Evolutionary conservation across 1,140 invertebrate genomes (phyloP).

Genomic region (Ridgeia piscesae): DNA sequence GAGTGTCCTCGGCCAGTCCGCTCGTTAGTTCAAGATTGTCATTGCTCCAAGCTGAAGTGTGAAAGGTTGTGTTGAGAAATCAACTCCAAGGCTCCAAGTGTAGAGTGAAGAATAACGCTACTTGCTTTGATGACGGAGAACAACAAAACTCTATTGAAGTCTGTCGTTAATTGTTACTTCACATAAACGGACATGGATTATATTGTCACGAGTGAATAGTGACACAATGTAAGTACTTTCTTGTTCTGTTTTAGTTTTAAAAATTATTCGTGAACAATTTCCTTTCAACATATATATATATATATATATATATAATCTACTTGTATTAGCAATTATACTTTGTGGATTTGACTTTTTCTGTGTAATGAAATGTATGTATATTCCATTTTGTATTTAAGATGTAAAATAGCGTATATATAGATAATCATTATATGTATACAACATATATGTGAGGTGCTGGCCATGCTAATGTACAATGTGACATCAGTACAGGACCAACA

Average conservation of each 20-base stretch:
- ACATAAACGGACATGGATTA: neutral
- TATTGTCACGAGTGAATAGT: neutral
- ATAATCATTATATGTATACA: no score
- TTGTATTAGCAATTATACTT: no score
- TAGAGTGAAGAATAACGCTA: neutral
- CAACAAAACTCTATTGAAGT: neutral
- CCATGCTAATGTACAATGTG: no score
- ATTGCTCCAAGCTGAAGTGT: neutral
- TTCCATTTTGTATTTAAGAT: no score
- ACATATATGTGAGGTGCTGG: no score
- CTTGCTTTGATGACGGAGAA: neutral
- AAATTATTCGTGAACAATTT: no score
- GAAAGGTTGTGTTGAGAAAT: neutral
- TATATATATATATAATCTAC: no score
- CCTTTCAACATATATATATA: no score
- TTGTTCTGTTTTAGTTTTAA: neutral
- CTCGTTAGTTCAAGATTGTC: neutral
- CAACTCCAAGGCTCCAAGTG: neutral
- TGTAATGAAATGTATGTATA: no score
- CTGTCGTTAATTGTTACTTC: neutral
- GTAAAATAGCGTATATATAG: no score
- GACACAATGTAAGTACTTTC: neutral
- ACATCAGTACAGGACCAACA: no score
- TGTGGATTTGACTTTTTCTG: no score
- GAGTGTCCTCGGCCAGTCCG: neutral